phyloP scores from a whole-genome alignment of 2,888 invertebrate genomes.

The Theristus sp. region DNA sequence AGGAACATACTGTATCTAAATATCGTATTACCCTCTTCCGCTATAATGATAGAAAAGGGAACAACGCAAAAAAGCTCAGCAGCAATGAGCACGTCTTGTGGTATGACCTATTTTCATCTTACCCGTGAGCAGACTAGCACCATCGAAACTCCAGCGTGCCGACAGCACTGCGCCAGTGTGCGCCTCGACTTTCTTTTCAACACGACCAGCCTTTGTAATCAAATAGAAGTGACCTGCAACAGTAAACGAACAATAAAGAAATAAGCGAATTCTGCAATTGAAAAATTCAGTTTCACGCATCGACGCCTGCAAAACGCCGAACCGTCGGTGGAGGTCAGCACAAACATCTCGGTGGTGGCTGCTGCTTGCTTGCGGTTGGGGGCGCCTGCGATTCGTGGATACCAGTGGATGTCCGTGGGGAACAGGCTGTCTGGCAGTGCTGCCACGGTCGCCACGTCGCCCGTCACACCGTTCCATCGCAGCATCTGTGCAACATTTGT shows the following conservation, averaged over 20 bases:
- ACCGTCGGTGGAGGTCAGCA: conserved; percentile 72
- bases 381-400: conserved; percentile 42
- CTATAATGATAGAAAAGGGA: no score
- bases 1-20: no score
- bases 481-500: no score
- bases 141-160: conserved; percentile 84
- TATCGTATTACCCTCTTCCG: no score
- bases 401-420: conserved; percentile 75
- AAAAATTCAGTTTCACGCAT: no score
- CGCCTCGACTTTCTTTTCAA: conserved; percentile 77
- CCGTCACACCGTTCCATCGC: conserved; percentile 56
- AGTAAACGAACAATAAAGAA: not conserved
- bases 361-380: conserved; percentile 24
- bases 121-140: conserved; percentile 65
- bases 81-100: no score
- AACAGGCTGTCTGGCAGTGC: conserved; percentile 62
- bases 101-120: no score
- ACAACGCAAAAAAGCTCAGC: no score
- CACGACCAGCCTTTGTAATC: conserved; percentile 64
- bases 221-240: conserved; percentile 57
- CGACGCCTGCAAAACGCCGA: no score
- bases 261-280: no score
- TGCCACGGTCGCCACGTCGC: conserved; percentile 37
- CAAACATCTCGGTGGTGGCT: conserved; percentile 52
- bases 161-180: conserved; percentile 65